These are phyloP conservation scores for Euphydryas editha DNA, from an alignment of 2,888 invertebrate genomes.

Conservation along the genomic window DNA sequence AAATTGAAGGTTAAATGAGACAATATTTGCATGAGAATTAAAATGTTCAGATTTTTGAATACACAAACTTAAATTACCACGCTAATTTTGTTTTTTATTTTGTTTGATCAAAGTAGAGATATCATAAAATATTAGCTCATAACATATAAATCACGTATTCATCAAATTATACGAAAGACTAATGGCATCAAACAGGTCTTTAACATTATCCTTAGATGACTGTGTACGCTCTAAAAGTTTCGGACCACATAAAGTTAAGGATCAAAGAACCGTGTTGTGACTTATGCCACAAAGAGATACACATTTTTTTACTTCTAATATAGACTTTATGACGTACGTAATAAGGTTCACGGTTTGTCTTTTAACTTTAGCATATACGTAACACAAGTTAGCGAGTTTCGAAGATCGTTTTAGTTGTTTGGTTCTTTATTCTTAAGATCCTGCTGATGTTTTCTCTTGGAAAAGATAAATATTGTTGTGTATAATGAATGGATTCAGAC, in stretches of 20 bases:
- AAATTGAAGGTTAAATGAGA: no score
- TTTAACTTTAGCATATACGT: slow-evolving; percentile 12
- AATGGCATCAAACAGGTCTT: slow-evolving; percentile 28
- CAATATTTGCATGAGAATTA: no score
- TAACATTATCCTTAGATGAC: slow-evolving; percentile 29
- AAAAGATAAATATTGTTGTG: slow-evolving; percentile 23
- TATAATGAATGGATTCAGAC: slow-evolving; percentile 20
- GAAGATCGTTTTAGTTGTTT: slow-evolving; percentile 30
- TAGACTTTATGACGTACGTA: not conserved
- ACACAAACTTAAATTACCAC: no score
- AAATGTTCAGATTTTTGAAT: no score
- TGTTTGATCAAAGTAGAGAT: not conserved
- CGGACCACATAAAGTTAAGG: slow-evolving; percentile 35
- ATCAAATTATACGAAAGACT: slow-evolving; percentile 13
- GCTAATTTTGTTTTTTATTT: no score
- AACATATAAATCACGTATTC: not conserved
- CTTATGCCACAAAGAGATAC: slow-evolving; percentile 21
- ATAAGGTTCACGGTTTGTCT: slow-evolving; percentile 16
- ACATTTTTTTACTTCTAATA: slow-evolving; percentile 3
- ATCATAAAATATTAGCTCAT: not conserved
- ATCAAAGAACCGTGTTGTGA: slow-evolving; percentile 30
- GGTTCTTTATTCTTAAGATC: slow-evolving; percentile 28
- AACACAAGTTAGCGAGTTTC: slow-evolving; percentile 22
- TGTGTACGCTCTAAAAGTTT: slow-evolving; percentile 32
- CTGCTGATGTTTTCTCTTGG: slow-evolving; percentile 25